Base-by-base conservation (phyloP, 64 coral and sea anemone genomes). In the Porites lutea region DNA sequence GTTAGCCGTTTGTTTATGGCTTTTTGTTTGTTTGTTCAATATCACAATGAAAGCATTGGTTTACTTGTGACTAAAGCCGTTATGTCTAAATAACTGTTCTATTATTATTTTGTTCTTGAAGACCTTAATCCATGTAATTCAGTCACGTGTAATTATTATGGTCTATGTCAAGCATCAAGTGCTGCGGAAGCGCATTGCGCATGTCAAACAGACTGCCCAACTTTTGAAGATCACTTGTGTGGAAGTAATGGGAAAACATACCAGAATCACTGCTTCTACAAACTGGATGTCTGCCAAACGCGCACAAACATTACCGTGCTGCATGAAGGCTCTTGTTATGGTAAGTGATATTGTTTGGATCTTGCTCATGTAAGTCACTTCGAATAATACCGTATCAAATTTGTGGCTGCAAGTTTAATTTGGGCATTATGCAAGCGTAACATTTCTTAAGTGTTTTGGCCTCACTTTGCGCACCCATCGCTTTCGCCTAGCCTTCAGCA, bases 81-180 rank as follows among this genome's bases (percentile, higher is more conserved):
- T 37, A 37, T 37, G 27, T 37, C 27, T 37, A 37, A 0, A 37
- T 37, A 48, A 48, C 15, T 59, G 7, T 7, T 59, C 7, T 8
- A 21, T 65, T 19, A 8, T 5, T 15, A 67, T 43, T 70, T 4
- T 71, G 22, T 2, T 13, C 16, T n/a, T 51, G 77, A 49, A 82
- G 77, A 83, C 57, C 79, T 94, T 15, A 77, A 94, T 59, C 92
- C 92, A 3, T 94, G 92, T 52, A 58, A 90, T 9, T 63, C 74
- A 20, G 68, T 94, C 45, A 88, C 58, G 27, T 94, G 92, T 55
- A 63, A 94, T 19, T 94, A 88, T 58, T 72, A 18, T 65, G 71
- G 74, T 46, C 52, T 19, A 18, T 87, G 84, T 19, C 52, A 87
- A 19, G 84, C 84, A n/a, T 87, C 48, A 37, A 66, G 44, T 16